Percentiles rank a stretch among this genome's conserved stretches.
phyloP scores from a whole-genome alignment of 2,113 vertebrate genomes.

The Rhipidura dahli region DNA sequence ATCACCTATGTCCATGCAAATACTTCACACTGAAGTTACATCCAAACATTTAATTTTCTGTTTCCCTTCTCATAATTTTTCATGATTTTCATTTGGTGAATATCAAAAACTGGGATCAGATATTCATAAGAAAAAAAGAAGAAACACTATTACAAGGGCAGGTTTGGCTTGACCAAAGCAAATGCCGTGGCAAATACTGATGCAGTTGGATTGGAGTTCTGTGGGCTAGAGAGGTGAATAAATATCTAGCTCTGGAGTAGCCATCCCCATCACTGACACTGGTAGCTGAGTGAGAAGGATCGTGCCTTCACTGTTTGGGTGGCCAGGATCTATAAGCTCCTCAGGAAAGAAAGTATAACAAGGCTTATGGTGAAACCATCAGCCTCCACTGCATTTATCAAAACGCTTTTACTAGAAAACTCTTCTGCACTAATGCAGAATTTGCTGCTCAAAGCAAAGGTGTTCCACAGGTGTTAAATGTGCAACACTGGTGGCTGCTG shows the following conservation, averaged over 20 bases:
- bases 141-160: neutral
- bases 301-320: neutral
- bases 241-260: neutral
- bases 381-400: neutral
- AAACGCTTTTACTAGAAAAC: neutral
- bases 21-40: neutral
- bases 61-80: neutral
- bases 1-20: neutral
- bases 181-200: neutral
- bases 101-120: neutral
- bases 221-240: neutral
- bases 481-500: neutral
- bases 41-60: neutral
- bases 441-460: neutral
- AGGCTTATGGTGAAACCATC: neutral
- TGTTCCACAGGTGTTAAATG: neutral
- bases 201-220: neutral
- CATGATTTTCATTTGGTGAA: neutral
- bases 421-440: neutral
- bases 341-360: neutral
- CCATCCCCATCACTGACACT: neutral
- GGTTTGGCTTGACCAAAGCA: neutral
- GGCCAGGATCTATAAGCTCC: neutral
- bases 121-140: neutral
- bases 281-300: neutral